Base-by-base conservation (phyloP, 53 echinoderm and acorn worm species). In the Temnopleurus reevesii region DNA sequence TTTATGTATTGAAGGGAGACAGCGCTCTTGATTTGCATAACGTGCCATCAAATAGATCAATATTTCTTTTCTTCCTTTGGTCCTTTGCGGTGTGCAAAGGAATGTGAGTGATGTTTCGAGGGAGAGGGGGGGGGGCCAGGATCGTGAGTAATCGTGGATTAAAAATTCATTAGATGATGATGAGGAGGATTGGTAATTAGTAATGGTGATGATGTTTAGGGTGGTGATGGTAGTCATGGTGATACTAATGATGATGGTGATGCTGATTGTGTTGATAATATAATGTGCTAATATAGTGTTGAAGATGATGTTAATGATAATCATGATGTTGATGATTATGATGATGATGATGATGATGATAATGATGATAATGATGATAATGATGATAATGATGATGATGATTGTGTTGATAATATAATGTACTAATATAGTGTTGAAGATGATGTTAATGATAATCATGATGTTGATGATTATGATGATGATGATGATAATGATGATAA, bases 11-110 rank as follows among this genome's bases (percentile, higher is more conserved):
- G 47, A 46, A 46, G 26, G 23, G 21, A 18, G 30, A 83, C 55
- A 83, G 36, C 26, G 29, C 54, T 2, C 56, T 53, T 83, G 34
- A 56, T 83, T 83, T 83, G 83, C 83, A 83, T 83, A 83, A 49
- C 31, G 21, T 55, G 13, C n/a, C 55, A 28, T 83, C 36, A 83
- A 46, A 83, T 36, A 83, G 55, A 83, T 83, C 83, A 83, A 83
- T 83, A 83, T 53, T 47, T 35, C 56, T 55, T 83, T 83, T 35
- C 51, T 83, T 35, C 41, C 38, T 55, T 12, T 47, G 79, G 30
- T 30, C 31, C 2, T 26, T 79, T 26, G 27, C 17, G 29, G 29
- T 79, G 29, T 46, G 7, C 71, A 21, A 18, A 79, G 79, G 79
- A 79, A 79, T 79, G 79, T 47, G 27, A 49, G 18, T 47, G 27